A percentile compares a stretch with the other conserved stretches of the same genome.
These are phyloP conservation scores for Agonum fuliginosum DNA, from an alignment of 2,888 invertebrate genomes.

Conservation along the genomic window DNA sequence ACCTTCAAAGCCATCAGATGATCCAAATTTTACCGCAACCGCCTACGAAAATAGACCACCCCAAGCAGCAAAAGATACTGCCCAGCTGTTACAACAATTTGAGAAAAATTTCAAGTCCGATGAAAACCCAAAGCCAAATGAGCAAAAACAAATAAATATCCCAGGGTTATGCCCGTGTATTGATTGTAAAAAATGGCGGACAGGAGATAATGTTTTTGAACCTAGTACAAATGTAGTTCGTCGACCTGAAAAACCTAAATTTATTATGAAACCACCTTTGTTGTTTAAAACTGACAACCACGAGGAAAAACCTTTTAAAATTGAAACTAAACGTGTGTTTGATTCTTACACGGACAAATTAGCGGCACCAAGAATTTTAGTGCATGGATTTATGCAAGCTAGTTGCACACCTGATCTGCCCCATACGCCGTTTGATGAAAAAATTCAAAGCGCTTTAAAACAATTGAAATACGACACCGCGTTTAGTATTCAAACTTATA, in stretches of 20 bases:
- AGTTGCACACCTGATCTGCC: slow-evolving; percentile 63
- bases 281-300: slow-evolving; percentile 60
- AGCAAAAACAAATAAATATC: not conserved
- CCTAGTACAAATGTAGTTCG: not conserved
- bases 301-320: slow-evolving; percentile 53
- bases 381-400: slow-evolving; percentile 67
- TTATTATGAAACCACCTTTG: slow-evolving; percentile 45
- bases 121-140: not conserved
- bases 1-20: not conserved
- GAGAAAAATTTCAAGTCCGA: not conserved
- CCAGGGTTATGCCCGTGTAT: slow-evolving; percentile 30
- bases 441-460: slow-evolving; percentile 65
- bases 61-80: not conserved
- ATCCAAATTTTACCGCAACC: not conserved
- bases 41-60: not conserved
- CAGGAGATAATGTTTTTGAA: slow-evolving; percentile 2
- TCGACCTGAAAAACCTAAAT: slow-evolving; percentile 32
- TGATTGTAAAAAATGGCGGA: not conserved
- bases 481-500: slow-evolving; percentile 79
- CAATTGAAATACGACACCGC: slow-evolving; percentile 67
- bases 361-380: slow-evolving; percentile 63
- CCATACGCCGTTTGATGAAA: slow-evolving; percentile 65
- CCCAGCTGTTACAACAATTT: not conserved
- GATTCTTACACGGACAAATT: slow-evolving; percentile 65
- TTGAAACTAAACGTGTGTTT: slow-evolving; percentile 62